A percentile compares a stretch with the other conserved stretches of the same genome.
Conservation (phyloP, 1,140 invertebrate genomes). For the Apis dorsata region DNA sequence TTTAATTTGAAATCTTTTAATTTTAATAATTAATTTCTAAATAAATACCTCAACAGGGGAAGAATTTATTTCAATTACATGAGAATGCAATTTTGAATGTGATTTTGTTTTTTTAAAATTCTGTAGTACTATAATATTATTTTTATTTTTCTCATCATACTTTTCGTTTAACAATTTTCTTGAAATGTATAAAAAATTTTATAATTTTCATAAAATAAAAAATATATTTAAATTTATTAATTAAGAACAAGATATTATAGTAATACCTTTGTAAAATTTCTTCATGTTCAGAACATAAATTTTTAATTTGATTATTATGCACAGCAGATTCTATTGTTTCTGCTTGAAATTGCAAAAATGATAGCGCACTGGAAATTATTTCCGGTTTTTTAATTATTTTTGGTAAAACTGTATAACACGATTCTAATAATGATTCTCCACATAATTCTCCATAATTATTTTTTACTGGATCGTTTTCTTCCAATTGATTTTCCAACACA, state of each 20-base stretch:
- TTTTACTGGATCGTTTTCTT: conserved; percentile 72
- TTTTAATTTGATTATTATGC: conserved; percentile 19
- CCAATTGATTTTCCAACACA: conserved; percentile 71
- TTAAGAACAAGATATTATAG: not conserved
- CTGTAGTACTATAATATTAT: conserved; percentile 15
- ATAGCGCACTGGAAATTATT: conserved; percentile 1
- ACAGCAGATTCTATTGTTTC: conserved; percentile 5
- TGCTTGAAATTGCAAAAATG: not conserved
- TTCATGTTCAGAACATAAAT: not conserved
- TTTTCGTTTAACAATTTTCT: conserved; percentile 14
- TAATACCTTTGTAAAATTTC: conserved; percentile 39
- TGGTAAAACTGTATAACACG: conserved; percentile 62
- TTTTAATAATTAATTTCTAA: not conserved
- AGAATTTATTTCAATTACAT: conserved; percentile 11
- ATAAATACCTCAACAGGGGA: conserved; percentile 41
- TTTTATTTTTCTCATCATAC: conserved; percentile 8
- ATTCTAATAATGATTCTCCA: conserved; percentile 69
- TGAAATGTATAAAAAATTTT: not conserved
- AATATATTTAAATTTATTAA: not conserved
- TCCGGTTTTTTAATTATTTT: conserved; percentile 19
- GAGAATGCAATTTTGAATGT: conserved; percentile 3
- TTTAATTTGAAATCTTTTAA: not conserved
- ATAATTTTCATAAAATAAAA: not conserved
- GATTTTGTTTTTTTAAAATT: conserved; percentile 16
- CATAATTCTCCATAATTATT: conserved; percentile 68